These are phyloP conservation scores for Mesochorus sp. DNA, from an alignment of 2,888 invertebrate genomes.

Conservation along the genomic window DNA sequence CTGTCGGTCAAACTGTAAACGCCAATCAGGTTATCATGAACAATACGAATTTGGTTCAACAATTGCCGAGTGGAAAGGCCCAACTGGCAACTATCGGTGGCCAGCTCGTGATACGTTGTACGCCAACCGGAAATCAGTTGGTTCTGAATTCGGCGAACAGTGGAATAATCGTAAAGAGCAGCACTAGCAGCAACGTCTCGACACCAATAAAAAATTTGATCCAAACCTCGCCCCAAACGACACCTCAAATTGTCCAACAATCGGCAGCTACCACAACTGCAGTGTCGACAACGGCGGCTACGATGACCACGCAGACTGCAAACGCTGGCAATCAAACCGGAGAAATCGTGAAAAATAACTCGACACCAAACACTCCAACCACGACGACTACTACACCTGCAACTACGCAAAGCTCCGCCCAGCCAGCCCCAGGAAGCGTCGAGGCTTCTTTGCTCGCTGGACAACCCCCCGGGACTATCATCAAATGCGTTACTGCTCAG, in stretches of 20 bases:
- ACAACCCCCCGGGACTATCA: slow-evolving; percentile 93
- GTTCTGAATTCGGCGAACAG: slow-evolving; percentile 82
- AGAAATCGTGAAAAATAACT: slow-evolving; percentile 60
- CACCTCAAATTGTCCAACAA: slow-evolving; percentile 66
- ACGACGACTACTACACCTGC: slow-evolving; percentile 69
- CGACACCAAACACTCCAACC: slow-evolving; percentile 64
- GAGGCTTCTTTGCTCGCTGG: slow-evolving; percentile 90
- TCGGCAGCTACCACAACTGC: slow-evolving; percentile 13
- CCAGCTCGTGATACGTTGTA: slow-evolving; percentile 89
- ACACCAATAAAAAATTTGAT: slow-evolving; percentile 43
- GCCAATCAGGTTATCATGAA: slow-evolving; percentile 89
- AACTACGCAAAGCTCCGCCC: slow-evolving; percentile 67
- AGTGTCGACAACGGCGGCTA: slow-evolving; percentile 64
- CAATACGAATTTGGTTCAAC: slow-evolving; percentile 89
- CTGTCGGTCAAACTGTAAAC: slow-evolving; percentile 77
- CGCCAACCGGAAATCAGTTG: slow-evolving; percentile 90
- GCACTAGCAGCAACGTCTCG: slow-evolving; percentile 48
- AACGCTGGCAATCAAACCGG: slow-evolving; percentile 7
- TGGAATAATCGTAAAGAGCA: slow-evolving; percentile 77
- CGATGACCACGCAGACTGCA: slow-evolving; percentile 62
- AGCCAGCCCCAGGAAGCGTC: slow-evolving; percentile 83
- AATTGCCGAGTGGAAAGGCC: slow-evolving; percentile 91
- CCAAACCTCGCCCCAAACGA: slow-evolving; percentile 67
- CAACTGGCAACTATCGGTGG: slow-evolving; percentile 93
- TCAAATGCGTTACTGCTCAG: slow-evolving; percentile 94